Evolutionary conservation across 2,888 invertebrate genomes (phyloP), one percentile per base, ranked within the genome.

Genomic region (Serripes groenlandicus): DNA sequence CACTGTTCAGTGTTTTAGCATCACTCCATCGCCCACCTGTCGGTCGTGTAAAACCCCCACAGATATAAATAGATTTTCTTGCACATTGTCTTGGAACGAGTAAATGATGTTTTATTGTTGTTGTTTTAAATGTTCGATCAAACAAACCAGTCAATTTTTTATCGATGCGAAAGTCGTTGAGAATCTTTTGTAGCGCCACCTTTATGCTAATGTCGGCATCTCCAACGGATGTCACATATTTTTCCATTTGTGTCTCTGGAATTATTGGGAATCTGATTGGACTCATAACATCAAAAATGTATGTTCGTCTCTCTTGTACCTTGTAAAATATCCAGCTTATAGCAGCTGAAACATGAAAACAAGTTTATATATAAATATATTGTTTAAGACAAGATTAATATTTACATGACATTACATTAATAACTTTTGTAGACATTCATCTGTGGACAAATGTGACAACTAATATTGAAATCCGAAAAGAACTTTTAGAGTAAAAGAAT

Each of bases 11-110:
- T 86, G 97, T 97, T 94, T 86, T 87, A 34, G 91, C 91, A 78
- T 94, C 97, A 97, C 95, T 98, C 98, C 78, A 97, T 96, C 91
- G 96, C 94, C 93, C 97, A 96, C 96, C 97, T 97, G 78, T 97
- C 96, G 97, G 97, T 70, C 98, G 96, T 91, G 97, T 97, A 0
- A 97, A 97, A 21, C 98, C 98, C 32, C 98, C 98, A 85, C 97
- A 97, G 64, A 98, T 96, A 91, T 97, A 97, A 85, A 98, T 97
- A 92, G 97, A 96, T 94, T 98, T 98, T 85, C 98, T 97, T 0
- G 98, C 97, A 93, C 97, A 96, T 87, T 97, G 96, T 9, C 98
- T 96, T 0, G 98, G 98, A 92, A 97, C 96, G 28, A 83, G 80
- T 21, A 87, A 68, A 54, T 83, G 84, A 15, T 81, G 85, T 69